Evolutionary conservation across 2,113 vertebrate species (phyloP), one percentile per base, ranked within the genome.

Genomic region (Pandion haliaetus): DNA sequence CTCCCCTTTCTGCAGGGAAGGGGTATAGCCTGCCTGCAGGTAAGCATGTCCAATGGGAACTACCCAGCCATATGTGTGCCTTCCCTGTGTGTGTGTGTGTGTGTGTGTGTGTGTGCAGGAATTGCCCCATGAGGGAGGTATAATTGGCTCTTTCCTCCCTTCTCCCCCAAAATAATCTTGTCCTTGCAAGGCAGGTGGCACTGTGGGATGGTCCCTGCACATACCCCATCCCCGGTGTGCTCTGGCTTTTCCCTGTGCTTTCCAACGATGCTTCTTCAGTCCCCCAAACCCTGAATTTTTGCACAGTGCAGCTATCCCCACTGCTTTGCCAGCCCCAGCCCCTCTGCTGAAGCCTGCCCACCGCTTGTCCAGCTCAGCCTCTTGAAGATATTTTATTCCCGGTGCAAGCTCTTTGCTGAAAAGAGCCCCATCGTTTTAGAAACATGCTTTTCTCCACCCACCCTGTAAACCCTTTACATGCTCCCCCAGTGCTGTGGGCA

Each of bases 21-120:
- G 92, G 94, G 31, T 49, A 52, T 95, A 88, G 52, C 85, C 90
- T 80, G 85, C 94, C 83, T 45, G 79, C 96, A 97, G 97, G 97
- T 98, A 98, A 96, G 97, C 86, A 65, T 88, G 86, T 78, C 26
- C 61, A 10, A 10, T 20, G 15, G 54, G 54, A 50, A 28, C 6
- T 4, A 31, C 29, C 62, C 73, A 6, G 67, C 89, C 28, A 6
- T 0, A 6, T 2, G 58, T 42, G 38, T 62, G 59, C 79, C 86
- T 78, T 40, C 44, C 59, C 36, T 14, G 7, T 7, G 10, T 58
- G 74, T 7, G 8, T 49, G 70, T 32, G 14, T 25, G 45, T 21
- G 32, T 63, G 50, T 38, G 29, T 12, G 32, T 17, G 40, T 38
- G 63, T 67, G 62, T 63, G 76, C 90, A 83, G 85, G 82, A 82